Base-by-base conservation (phyloP, 2,797 vertebrate species). In the Nyctibius grandis region DNA sequence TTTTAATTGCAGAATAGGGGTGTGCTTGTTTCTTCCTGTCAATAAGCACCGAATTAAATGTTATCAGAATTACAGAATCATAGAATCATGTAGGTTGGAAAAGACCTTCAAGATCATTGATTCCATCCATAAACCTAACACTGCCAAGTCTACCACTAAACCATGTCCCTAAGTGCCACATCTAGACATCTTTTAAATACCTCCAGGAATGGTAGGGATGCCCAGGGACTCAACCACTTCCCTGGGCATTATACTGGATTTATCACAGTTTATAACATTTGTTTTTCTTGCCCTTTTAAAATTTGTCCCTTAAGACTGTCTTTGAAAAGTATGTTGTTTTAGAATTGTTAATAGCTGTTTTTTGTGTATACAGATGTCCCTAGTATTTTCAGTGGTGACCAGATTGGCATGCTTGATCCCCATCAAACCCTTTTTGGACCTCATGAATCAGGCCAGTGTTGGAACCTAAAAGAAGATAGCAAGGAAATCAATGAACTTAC, bases 351-450 rank as follows among this genome's bases (percentile, higher is more conserved):
- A 59, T 82, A 73, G 45, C 26, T 95, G 12, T 0, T 28, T 96
- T 96, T 96, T 69, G 44, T 80, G 76, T 73, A 84, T 97, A 64
- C 97, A 99, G 99, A 99, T 98, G 99, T 99, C 85, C 99, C 99
- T 80, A 99, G 99, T 97, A 99, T 99, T 97, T 99, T 99, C 94
- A 99, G 99, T 91, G 99, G 99, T 95, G 99, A 99, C 95, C 99
- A 99, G 97, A 99, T 99, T 96, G 99, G 99, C 84, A 99, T 99
- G 98, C 96, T 99, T 97, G 99, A 99, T 97, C 99, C 99, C 85
- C 99, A 99, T 97, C 99, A 99, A 95, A 98, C 98, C 50, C 98
- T 99, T 93, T 99, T 99, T 96, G 99, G 99, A 91, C 98, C 98
- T 44, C 98, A 99, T 40, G 99, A 99, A 96, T 99, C 99, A 26